These are phyloP conservation scores for Parascotia fuliginaria DNA, from an alignment of 2,888 invertebrate genomes.

Conservation along the genomic window DNA sequence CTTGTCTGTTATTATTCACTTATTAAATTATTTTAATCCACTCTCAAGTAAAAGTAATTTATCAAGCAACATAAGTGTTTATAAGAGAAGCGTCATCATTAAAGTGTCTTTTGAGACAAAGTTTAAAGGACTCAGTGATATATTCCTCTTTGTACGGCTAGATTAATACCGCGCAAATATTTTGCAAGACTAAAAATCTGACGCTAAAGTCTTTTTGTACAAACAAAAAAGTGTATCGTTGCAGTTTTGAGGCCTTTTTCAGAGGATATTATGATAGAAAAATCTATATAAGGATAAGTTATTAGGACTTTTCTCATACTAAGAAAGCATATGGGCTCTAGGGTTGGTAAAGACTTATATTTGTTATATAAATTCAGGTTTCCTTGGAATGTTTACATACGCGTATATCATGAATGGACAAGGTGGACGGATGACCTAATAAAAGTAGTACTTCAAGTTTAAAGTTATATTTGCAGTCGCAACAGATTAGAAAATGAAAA, in stretches of 20 bases:
- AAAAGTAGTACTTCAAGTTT: too few relatives aligned
- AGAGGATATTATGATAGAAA: too few relatives aligned
- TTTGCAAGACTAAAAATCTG: not conserved
- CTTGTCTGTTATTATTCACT: not conserved
- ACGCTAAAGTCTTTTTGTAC: not conserved
- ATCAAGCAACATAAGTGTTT: constrained; percentile 41
- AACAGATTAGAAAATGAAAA: too few relatives aligned
- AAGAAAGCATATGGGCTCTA: too few relatives aligned
- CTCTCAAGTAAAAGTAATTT: constrained; percentile 38
- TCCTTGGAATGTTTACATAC: too few relatives aligned
- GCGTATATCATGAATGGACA: too few relatives aligned
- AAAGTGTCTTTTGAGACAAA: constrained; percentile 19
- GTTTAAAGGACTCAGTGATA: constrained; percentile 17
- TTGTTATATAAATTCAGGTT: too few relatives aligned
- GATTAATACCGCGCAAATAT: not conserved
- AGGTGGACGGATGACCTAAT: too few relatives aligned
- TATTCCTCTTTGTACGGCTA: not conserved
- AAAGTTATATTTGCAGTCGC: too few relatives aligned
- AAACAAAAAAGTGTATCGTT: not conserved
- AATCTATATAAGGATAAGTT: too few relatives aligned
- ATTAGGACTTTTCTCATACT: too few relatives aligned
- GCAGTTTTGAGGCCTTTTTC: not conserved
- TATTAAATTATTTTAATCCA: constrained; percentile 30
- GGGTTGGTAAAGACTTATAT: too few relatives aligned
- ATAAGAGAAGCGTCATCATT: constrained; percentile 28